These are phyloP conservation scores for Selene dorsalis DNA, from an alignment of 2,797 vertebrate species.

Conservation along the genomic window DNA sequence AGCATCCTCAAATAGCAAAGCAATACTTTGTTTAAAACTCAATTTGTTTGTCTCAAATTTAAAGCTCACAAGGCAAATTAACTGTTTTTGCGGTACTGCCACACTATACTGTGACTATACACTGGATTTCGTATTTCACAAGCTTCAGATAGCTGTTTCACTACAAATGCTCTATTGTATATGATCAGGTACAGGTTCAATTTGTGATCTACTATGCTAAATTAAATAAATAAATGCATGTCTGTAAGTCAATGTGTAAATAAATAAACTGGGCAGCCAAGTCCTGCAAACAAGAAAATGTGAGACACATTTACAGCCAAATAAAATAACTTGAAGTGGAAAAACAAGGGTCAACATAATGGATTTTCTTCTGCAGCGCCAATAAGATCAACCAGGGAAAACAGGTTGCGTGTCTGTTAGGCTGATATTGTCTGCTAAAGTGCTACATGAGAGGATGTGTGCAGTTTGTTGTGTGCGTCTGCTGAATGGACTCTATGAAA, in stretches of 20 bases:
- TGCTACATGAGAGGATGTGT: slow-evolving; percentile 42
- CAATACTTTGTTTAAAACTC: slow-evolving; percentile 23
- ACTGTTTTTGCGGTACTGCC: not conserved
- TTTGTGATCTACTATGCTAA: not conserved
- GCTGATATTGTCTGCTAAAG: slow-evolving; percentile 69
- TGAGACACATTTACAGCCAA: slow-evolving; percentile 52
- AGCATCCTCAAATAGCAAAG: slow-evolving; percentile 51
- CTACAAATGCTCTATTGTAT: not conserved
- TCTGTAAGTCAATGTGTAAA: not conserved
- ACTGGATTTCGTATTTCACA: not conserved
- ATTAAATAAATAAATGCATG: not conserved
- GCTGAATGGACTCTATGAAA: slow-evolving; percentile 64
- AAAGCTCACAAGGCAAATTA: slow-evolving; percentile 31
- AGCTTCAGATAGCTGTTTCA: not conserved
- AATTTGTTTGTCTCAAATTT: slow-evolving; percentile 16
- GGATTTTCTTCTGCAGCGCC: slow-evolving; percentile 57
- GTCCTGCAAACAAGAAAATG: slow-evolving; percentile 30
- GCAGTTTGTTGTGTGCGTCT: slow-evolving; percentile 48
- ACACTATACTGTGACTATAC: not conserved
- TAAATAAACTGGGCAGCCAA: slow-evolving; percentile 18
- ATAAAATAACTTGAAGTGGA: slow-evolving; percentile 59
- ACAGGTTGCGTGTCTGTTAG: slow-evolving; percentile 60
- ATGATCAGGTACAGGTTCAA: not conserved
- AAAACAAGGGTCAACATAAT: slow-evolving; percentile 56
- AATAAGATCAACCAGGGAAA: slow-evolving; percentile 68